Evolutionary conservation across 1,140 invertebrate genomes (phyloP).

Genomic region (Probaryconus sp.): DNA sequence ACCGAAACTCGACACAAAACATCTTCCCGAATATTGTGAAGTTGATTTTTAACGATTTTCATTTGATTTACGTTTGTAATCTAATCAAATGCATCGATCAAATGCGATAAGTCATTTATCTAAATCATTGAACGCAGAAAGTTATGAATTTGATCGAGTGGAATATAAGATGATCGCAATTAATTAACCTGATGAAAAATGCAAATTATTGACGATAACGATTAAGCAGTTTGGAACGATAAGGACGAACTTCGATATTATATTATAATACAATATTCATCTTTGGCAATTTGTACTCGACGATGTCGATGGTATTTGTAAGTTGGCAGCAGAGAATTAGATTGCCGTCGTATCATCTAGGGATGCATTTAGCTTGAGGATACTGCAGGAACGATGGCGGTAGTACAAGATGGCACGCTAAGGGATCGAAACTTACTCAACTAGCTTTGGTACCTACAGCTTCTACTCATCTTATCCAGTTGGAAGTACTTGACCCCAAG

Average conservation of each 20-base stretch:
- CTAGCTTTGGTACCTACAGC: slow-evolving; percentile 70
- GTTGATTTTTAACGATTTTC: too few species aligned
- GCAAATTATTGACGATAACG: slow-evolving; percentile 6
- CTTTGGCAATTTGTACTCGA: slow-evolving; percentile 53
- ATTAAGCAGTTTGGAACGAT: slow-evolving; percentile 18
- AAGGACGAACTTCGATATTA: slow-evolving; percentile 38
- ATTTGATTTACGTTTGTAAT: too few species aligned
- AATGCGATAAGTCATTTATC: too few species aligned
- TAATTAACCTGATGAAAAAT: not conserved
- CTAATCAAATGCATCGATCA: too few species aligned
- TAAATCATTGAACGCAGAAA: too few species aligned
- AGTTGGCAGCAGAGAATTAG: slow-evolving; percentile 60
- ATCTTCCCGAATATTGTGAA: too few species aligned
- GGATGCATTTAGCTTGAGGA: slow-evolving; percentile 61
- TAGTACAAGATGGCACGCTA: slow-evolving; percentile 67
- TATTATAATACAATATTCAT: slow-evolving; percentile 60
- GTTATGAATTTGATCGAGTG: too few species aligned
- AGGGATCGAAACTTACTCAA: slow-evolving; percentile 77
- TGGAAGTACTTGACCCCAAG: slow-evolving; percentile 69
- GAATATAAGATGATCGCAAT: too few species aligned
- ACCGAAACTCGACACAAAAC: too few species aligned
- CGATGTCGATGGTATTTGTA: slow-evolving; percentile 55
- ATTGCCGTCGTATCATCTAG: slow-evolving; percentile 61
- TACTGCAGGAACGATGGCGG: slow-evolving; percentile 35
- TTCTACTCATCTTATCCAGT: slow-evolving; percentile 72